Percentiles rank a stretch among this genome's conserved stretches.
phyloP scores from a whole-genome alignment of 2,797 vertebrate species.

The Hapalemur alaotrensis region DNA sequence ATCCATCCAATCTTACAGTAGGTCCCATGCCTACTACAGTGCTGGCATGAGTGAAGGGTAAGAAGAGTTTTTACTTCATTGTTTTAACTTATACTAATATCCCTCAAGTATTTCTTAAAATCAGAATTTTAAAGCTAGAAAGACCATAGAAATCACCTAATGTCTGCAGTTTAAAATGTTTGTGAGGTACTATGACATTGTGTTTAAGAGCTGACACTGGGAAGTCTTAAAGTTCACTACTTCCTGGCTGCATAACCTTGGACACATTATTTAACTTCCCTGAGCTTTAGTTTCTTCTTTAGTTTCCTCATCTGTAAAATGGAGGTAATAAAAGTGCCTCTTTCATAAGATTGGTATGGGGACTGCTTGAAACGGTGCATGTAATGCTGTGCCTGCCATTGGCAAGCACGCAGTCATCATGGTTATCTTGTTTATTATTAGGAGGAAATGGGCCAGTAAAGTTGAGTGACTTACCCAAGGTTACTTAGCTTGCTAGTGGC shows the following conservation, averaged over 20 bases:
- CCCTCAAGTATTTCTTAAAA: slow-evolving; percentile 18
- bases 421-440: neutral
- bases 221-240: neutral
- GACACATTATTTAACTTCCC: neutral
- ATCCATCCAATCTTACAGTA: neutral
- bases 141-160: neutral
- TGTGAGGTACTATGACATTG: neutral
- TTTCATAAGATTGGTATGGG: neutral
- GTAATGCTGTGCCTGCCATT: neutral
- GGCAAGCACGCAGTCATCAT: neutral
- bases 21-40: neutral
- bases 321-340: neutral
- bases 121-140: neutral
- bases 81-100: neutral
- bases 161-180: neutral
- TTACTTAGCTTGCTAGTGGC: neutral
- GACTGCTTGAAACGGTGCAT: neutral
- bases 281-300: neutral
- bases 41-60: neutral
- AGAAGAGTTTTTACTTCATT: neutral
- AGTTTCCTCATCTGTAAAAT: neutral
- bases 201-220: neutral
- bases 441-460: neutral
- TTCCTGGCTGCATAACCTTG: neutral
- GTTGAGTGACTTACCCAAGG: neutral